Evolutionary conservation across 1,140 invertebrate genomes (phyloP).

Genomic region (Parapsyche elsis): DNA sequence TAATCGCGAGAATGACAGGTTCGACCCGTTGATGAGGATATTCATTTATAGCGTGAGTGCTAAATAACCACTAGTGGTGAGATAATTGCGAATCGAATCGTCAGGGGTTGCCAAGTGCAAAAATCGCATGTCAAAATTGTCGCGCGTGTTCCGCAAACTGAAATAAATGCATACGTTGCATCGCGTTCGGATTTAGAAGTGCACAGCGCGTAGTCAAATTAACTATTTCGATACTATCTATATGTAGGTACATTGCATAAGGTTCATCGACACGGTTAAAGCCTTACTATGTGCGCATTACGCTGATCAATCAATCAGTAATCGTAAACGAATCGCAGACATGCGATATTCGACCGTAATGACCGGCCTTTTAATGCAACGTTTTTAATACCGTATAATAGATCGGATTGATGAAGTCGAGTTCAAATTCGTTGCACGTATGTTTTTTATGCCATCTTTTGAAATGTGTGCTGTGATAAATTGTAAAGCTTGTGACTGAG

Average conservation of each 20-base stretch:
- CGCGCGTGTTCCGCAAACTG: too few species aligned
- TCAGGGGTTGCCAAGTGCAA: too few species aligned
- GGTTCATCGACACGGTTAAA: background rate
- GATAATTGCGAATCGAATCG: too few species aligned
- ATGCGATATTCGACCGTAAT: constrained; percentile 10
- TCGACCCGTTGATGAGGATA: too few species aligned
- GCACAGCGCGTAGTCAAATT: too few species aligned
- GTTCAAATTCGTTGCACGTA: background rate
- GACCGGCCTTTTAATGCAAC: constrained; percentile 6
- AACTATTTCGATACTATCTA: too few species aligned
- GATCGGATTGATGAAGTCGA: constrained; percentile 8
- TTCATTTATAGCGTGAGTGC: too few species aligned
- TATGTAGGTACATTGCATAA: background rate
- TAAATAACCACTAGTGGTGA: too few species aligned
- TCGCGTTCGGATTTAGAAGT: too few species aligned
- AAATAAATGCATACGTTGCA: too few species aligned
- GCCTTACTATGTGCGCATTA: background rate
- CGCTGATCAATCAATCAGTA: constrained; percentile 15
- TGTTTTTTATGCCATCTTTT: background rate
- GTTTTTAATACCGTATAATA: background rate
- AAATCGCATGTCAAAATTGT: too few species aligned
- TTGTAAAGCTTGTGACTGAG: background rate
- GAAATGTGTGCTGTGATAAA: background rate
- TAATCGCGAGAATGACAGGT: too few species aligned
- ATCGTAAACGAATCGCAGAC: constrained; percentile 7